These are phyloP conservation scores for Cheirogaleus major DNA, from an alignment of 2,797 vertebrate species.

Conservation along the genomic window DNA sequence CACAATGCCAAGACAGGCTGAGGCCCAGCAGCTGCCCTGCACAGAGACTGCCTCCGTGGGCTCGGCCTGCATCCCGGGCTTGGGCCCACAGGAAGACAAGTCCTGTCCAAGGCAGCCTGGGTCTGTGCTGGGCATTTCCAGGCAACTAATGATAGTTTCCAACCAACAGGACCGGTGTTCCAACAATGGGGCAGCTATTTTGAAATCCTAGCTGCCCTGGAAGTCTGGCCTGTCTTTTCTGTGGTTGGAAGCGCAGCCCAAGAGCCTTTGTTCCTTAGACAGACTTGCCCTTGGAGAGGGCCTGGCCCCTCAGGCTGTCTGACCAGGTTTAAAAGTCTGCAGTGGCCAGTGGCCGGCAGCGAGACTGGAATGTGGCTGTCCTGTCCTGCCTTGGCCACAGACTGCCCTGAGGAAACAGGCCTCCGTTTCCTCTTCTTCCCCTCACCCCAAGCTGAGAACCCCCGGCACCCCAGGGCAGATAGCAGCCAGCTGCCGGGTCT, in stretches of 20 bases:
- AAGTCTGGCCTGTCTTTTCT: slow-evolving; percentile 14
- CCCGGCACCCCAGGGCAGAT: background rate
- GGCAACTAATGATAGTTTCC: background rate
- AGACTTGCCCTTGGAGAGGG: slow-evolving; percentile 22
- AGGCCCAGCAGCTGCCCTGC: background rate
- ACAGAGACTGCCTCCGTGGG: background rate
- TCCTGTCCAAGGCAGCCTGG: background rate
- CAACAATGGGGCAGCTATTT: background rate
- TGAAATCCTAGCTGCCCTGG: slow-evolving; percentile 49
- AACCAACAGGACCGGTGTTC: background rate
- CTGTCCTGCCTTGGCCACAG: background rate
- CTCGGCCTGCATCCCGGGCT: background rate
- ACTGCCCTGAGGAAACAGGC: background rate
- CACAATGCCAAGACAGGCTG: background rate
- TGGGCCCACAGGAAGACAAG: background rate
- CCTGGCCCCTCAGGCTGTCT: slow-evolving; percentile 59
- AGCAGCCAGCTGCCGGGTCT: background rate
- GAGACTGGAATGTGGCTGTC: slow-evolving; percentile 24
- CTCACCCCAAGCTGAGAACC: background rate
- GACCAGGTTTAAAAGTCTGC: slow-evolving; percentile 58
- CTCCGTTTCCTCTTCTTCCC: background rate
- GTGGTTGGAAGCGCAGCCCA: slow-evolving; percentile 39
- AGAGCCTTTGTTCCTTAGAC: slow-evolving; percentile 64
- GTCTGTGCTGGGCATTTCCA: background rate
- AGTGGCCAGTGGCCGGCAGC: background rate